A percentile compares a stretch with the other conserved stretches of the same genome.
These are phyloP conservation scores for Tetramorium alpestre DNA, from an alignment of 1,140 invertebrate species.

Conservation along the genomic window DNA sequence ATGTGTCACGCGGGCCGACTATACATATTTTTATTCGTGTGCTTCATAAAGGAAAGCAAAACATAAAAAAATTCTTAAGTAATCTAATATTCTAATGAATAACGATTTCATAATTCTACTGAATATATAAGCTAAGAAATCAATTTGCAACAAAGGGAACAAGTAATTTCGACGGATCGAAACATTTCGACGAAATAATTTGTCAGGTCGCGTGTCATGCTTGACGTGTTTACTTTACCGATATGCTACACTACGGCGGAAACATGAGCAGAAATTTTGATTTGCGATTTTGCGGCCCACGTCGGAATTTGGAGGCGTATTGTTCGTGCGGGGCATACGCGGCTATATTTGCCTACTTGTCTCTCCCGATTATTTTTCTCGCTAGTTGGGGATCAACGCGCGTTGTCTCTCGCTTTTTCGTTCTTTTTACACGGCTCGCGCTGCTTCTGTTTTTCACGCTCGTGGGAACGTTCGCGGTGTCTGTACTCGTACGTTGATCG, in stretches of 20 bases:
- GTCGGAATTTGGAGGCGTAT: constrained; percentile 7
- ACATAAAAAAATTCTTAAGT: background rate
- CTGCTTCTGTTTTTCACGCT: background rate
- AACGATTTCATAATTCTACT: background rate
- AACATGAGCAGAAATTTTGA: constrained; percentile 9
- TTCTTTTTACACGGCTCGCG: constrained; percentile 2
- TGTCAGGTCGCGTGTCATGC: constrained; percentile 13
- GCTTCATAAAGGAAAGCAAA: background rate
- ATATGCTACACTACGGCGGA: background rate
- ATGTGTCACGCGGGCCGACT: background rate
- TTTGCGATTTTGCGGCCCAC: background rate
- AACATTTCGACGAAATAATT: constrained; percentile 1
- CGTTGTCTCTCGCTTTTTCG: background rate
- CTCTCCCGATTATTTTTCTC: constrained; percentile 21
- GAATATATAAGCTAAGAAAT: background rate
- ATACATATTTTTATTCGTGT: background rate
- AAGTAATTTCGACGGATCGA: constrained; percentile 4
- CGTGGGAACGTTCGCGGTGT: constrained; percentile 1
- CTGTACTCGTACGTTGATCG: background rate
- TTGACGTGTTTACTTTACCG: constrained; percentile 21
- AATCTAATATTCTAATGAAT: background rate
- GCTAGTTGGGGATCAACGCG: no score
- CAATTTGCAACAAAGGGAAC: background rate
- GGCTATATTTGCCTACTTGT: constrained; percentile 3
- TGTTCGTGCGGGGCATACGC: background rate